A percentile compares a stretch with the other conserved stretches of the same genome.
phyloP scores from a whole-genome alignment of 2,113 vertebrate species.

The Pedionomus torquatus region DNA sequence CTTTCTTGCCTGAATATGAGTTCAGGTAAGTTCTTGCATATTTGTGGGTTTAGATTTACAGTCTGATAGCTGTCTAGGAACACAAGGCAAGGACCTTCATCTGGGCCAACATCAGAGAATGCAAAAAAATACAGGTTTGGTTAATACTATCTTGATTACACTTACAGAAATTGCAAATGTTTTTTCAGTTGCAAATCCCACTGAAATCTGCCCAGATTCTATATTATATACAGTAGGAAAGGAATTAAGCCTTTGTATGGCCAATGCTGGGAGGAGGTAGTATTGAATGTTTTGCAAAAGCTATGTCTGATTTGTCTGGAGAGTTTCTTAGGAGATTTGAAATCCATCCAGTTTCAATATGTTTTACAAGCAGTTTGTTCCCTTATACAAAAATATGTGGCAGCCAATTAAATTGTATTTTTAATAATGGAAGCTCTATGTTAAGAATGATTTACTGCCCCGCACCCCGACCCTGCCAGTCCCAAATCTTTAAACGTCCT shows the following conservation, averaged over 20 bases:
- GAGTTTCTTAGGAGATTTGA: slow-evolving; percentile 28
- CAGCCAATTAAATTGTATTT: slow-evolving; percentile 22
- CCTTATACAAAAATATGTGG: slow-evolving; percentile 8
- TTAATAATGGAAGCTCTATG: background rate
- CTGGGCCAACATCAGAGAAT: background rate
- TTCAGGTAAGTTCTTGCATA: background rate
- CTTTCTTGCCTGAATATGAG: background rate
- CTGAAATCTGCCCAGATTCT: background rate
- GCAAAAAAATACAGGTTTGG: background rate
- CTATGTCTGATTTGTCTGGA: background rate
- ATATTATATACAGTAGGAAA: background rate
- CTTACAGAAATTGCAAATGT: background rate
- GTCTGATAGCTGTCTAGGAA: background rate
- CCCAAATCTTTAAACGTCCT: background rate
- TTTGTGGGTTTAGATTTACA: background rate
- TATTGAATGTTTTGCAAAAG: background rate
- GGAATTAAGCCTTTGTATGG: background rate
- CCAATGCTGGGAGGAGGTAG: background rate
- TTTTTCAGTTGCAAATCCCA: background rate
- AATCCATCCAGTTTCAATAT: slow-evolving; percentile 10
- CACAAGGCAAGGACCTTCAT: background rate
- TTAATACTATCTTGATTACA: background rate
- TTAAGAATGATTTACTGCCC: background rate
- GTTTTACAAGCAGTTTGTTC: background rate
- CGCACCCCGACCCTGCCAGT: too few species aligned